These are phyloP conservation scores for Platanista minor DNA, from an alignment of 2,113 vertebrate species.

Conservation along the genomic window DNA sequence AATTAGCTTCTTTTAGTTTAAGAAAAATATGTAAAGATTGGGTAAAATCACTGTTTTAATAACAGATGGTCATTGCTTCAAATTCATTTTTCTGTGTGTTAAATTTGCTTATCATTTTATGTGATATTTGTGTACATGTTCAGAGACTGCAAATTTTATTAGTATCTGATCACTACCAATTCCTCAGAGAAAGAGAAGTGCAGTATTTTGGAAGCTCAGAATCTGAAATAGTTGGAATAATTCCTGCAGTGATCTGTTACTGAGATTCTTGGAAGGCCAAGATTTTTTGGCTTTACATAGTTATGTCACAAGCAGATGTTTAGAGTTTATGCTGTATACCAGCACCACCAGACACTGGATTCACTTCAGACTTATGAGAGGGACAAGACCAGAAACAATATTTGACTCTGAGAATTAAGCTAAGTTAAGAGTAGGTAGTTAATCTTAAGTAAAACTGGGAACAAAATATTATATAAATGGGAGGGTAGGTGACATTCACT, in stretches of 20 bases:
- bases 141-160: background rate
- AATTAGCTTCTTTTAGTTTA: conserved; percentile 26
- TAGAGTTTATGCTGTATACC: background rate
- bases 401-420: background rate
- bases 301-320: conserved; percentile 1
- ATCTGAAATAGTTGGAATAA: background rate
- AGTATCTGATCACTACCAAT: background rate
- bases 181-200: background rate
- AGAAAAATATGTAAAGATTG: conserved; percentile 31
- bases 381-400: background rate
- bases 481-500: background rate
- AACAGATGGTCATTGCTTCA: background rate
- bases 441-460: conserved; percentile 4
- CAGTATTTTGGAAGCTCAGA: background rate
- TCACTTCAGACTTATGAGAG: background rate
- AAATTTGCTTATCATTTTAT: background rate
- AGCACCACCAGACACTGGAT: background rate
- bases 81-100: background rate
- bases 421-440: background rate
- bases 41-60: background rate
- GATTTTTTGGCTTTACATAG: conserved; percentile 29
- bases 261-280: background rate
- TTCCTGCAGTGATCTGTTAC: background rate
- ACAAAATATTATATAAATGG: background rate
- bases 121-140: background rate